phyloP scores from a whole-genome alignment of 2,888 invertebrate genomes.

The Chrysomela aeneicollis region DNA sequence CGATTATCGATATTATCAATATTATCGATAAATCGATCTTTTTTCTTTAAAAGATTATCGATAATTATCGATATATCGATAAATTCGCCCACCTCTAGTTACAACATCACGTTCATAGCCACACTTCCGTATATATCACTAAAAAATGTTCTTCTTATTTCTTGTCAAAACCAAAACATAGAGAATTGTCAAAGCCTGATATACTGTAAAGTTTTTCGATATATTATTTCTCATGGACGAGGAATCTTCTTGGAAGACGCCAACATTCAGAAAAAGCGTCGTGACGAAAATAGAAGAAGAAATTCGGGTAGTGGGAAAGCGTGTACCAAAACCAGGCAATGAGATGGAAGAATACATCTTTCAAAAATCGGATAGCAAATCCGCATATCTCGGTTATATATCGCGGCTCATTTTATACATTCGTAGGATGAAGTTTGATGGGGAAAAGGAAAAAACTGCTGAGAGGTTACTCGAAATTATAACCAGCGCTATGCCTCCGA shows the following conservation, averaged over 20 bases:
- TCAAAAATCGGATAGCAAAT: neutral
- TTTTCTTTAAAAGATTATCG: too few relatives aligned
- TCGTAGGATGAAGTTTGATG: neutral
- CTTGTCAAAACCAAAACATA: too few relatives aligned
- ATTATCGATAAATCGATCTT: too few relatives aligned
- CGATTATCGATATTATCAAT: too few relatives aligned
- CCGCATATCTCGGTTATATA: neutral
- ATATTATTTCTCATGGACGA: neutral
- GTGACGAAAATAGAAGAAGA: neutral
- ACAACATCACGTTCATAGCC: too few relatives aligned
- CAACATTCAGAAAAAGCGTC: neutral
- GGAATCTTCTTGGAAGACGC: neutral
- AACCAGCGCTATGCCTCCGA: neutral
- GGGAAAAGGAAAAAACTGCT: neutral
- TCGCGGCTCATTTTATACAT: neutral
- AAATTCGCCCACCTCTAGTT: too few relatives aligned
- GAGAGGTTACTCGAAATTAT: neutral
- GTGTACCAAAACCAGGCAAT: neutral
- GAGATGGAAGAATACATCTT: neutral
- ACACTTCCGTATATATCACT: too few relatives aligned
- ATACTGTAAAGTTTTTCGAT: too few relatives aligned
- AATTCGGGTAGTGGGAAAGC: neutral
- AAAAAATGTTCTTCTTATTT: too few relatives aligned
- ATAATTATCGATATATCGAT: too few relatives aligned
- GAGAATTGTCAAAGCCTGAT: neutral